These are phyloP conservation scores for Gymnarchus niloticus DNA, from an alignment of 2,113 vertebrate genomes.

Conservation along the genomic window DNA sequence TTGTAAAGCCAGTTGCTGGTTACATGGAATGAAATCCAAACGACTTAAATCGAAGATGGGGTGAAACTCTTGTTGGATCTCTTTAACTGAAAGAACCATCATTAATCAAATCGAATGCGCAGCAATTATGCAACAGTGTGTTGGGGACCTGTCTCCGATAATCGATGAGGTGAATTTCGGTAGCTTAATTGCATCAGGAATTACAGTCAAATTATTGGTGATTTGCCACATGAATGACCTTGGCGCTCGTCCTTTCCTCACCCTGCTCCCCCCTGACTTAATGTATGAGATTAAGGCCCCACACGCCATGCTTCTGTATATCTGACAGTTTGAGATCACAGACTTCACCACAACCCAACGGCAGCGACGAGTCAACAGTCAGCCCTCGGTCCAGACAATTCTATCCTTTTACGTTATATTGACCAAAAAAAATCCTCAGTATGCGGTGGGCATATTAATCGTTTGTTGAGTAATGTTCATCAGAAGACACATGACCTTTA, in stretches of 20 bases:
- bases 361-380: neutral
- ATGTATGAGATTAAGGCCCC: neutral
- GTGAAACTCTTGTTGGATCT: too few species aligned
- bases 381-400: neutral
- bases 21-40: neutral
- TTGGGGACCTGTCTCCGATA: neutral
- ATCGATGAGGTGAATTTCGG: slow-evolving; percentile 11
- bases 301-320: neutral
- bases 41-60: neutral
- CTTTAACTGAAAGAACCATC: neutral
- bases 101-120: neutral
- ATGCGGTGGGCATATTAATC: neutral
- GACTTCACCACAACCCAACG: neutral
- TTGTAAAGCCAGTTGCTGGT: neutral
- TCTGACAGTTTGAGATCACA: neutral
- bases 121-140: neutral
- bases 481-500: neutral
- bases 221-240: slow-evolving; percentile 11
- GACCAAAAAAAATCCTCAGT: neutral
- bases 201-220: neutral
- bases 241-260: neutral
- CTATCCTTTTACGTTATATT: neutral
- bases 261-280: neutral
- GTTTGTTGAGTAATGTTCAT: neutral
- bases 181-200: neutral